Evolutionary conservation across 2,888 invertebrate species (phyloP).

Genomic region (Leptinotarsa juncta): DNA sequence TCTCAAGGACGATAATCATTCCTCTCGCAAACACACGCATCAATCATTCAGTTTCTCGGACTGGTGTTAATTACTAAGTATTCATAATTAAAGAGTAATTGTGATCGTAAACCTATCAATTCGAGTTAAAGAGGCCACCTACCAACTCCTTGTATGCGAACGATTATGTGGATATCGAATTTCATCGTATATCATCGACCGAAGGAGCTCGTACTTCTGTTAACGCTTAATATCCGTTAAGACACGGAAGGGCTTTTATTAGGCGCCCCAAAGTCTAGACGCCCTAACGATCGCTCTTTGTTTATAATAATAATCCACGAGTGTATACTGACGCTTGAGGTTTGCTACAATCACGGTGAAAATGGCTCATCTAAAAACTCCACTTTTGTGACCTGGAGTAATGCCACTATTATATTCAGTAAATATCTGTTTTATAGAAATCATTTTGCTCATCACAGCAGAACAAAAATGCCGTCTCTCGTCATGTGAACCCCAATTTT

Average conservation of each 20-base stretch:
- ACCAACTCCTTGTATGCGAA: neutral
- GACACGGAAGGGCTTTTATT: conserved; percentile 14
- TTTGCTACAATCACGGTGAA: neutral
- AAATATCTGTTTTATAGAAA: no score
- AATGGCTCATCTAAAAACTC: no score
- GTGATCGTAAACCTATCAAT: neutral
- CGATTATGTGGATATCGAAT: neutral
- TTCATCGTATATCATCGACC: conserved; percentile 15
- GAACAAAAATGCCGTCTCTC: no score
- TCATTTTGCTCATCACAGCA: no score
- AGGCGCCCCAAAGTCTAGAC: conserved; percentile 19
- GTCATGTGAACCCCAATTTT: no score
- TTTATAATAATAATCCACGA: neutral
- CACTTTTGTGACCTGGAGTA: no score
- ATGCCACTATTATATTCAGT: no score
- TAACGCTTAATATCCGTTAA: conserved; percentile 5
- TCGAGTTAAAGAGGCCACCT: neutral
- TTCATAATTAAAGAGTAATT: conserved; percentile 13
- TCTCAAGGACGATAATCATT: no score
- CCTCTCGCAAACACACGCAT: neutral
- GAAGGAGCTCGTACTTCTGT: conserved; percentile 4
- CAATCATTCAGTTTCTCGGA: neutral
- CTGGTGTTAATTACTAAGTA: neutral
- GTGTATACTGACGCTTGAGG: neutral
- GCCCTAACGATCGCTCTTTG: conserved; percentile 14